A percentile compares a stretch with the other conserved stretches of the same genome.
These are phyloP conservation scores for Theristus sp. DNA, from an alignment of 2,888 invertebrate species.

Conservation along the genomic window DNA sequence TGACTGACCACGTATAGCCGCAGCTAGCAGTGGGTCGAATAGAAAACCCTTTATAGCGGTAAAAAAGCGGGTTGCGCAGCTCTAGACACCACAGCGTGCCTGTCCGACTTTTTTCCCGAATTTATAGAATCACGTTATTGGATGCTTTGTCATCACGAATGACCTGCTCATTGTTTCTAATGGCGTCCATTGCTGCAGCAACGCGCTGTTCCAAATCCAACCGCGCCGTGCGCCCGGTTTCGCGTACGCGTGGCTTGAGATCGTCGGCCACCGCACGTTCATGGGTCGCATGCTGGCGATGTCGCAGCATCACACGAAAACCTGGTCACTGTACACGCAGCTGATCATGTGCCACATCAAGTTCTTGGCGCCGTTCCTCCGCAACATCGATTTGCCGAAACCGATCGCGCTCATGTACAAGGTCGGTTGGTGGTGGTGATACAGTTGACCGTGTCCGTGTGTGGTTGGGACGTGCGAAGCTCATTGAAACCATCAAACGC, in stretches of 20 bases:
- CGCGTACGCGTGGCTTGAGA: constrained; percentile 91
- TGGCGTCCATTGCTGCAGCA: constrained; percentile 31
- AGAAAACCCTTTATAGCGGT: too few relatives aligned
- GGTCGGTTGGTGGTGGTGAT: too few relatives aligned
- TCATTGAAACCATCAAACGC: too few relatives aligned
- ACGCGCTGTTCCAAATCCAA: constrained; percentile 74
- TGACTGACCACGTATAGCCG: too few relatives aligned
- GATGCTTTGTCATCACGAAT: too few relatives aligned
- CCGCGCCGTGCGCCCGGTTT: constrained; percentile 87
- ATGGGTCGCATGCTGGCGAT: constrained; percentile 68
- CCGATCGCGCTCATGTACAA: constrained; percentile 84
- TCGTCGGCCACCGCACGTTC: constrained; percentile 87
- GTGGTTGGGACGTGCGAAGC: neutral
- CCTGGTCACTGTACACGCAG: constrained; percentile 61
- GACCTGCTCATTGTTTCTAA: too few relatives aligned
- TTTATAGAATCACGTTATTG: too few relatives aligned
- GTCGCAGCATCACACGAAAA: constrained; percentile 32
- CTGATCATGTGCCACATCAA: constrained; percentile 84
- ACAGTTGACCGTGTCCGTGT: neutral
- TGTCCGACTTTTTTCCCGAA: too few relatives aligned
- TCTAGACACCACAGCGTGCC: too few relatives aligned
- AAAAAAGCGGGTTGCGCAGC: too few relatives aligned
- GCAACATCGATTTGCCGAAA: constrained; percentile 85
- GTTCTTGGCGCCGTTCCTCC: constrained; percentile 82
- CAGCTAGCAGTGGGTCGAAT: too few relatives aligned